These are phyloP conservation scores for Solea solea DNA, from an alignment of 2,113 vertebrate species.

Conservation along the genomic window DNA sequence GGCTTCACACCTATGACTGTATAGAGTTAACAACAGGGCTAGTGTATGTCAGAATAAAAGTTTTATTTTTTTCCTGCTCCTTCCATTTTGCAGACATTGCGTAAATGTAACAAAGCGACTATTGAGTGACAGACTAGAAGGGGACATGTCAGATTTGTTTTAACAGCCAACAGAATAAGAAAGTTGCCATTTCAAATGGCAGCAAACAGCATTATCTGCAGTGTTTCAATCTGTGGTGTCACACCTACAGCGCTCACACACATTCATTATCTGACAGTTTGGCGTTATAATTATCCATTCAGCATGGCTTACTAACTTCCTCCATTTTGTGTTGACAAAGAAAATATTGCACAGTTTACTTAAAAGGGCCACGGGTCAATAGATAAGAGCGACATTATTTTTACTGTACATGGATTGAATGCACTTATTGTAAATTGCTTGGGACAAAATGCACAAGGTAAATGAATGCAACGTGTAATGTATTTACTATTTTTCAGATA, in stretches of 20 bases:
- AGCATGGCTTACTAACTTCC: background rate
- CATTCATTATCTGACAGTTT: background rate
- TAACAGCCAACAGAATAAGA: background rate
- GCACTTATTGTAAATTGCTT: background rate
- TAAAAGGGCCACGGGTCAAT: background rate
- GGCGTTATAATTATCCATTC: background rate
- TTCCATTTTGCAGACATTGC: background rate
- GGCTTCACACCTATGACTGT: too few relatives aligned
- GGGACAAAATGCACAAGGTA: background rate
- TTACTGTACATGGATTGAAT: background rate
- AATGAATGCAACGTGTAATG: background rate
- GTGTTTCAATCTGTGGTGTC: background rate
- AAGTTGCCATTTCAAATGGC: background rate
- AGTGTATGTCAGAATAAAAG: too few relatives aligned
- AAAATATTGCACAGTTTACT: background rate
- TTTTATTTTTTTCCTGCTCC: too few relatives aligned
- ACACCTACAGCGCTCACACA: background rate
- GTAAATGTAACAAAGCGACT: background rate
- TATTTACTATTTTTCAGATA: background rate
- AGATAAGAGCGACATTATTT: background rate
- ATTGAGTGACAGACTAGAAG: background rate
- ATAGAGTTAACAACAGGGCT: too few relatives aligned
- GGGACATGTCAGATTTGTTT: background rate
- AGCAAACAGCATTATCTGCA: constrained; percentile 3
- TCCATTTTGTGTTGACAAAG: background rate